Conservation (phyloP, 92 coral and sea anemone genomes). For the Siderastrea siderea region DNA sequence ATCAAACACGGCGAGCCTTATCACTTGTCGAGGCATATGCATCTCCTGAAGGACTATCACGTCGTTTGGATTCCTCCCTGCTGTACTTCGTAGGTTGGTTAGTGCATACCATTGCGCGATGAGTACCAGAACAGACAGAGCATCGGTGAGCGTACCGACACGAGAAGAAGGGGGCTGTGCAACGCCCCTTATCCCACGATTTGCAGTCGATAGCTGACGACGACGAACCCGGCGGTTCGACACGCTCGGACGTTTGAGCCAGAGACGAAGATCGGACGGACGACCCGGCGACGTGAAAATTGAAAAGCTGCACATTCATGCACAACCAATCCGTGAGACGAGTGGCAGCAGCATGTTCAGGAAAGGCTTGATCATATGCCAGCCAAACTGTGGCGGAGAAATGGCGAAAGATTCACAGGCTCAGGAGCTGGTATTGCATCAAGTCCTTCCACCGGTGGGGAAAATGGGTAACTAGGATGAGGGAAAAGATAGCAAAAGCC, state of each 20-base stretch:
- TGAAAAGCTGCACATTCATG: conserved; percentile 46
- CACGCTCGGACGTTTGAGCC: neutral
- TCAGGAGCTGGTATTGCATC: conserved; percentile 10
- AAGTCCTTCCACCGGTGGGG: conserved; percentile 35
- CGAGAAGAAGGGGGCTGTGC: conserved; percentile 25
- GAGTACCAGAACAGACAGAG: conserved; percentile 50
- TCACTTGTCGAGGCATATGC: neutral
- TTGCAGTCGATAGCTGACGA: conserved; percentile 35
- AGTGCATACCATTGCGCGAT: conserved; percentile 41
- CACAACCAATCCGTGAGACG: conserved; percentile 47
- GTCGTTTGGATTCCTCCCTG: conserved; percentile 5
- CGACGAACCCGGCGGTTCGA: conserved; percentile 33
- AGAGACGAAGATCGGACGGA: conserved; percentile 13
- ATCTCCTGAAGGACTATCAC: neutral
- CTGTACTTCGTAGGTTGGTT: neutral
- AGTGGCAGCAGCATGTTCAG: conserved; percentile 57
- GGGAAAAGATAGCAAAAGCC: neutral
- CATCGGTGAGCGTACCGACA: conserved; percentile 60
- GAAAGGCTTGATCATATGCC: conserved; percentile 66
- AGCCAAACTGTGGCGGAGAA: conserved; percentile 17
- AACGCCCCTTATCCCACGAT: conserved; percentile 42
- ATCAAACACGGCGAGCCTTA: too few species aligned
- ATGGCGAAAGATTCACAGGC: conserved; percentile 25
- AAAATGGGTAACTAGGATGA: conserved; percentile 2
- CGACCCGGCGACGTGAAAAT: conserved; percentile 57